Evolutionary conservation across 2,113 vertebrate species (phyloP), one percentile per base, ranked within the genome.

Genomic region (Crotalus horridus): DNA sequence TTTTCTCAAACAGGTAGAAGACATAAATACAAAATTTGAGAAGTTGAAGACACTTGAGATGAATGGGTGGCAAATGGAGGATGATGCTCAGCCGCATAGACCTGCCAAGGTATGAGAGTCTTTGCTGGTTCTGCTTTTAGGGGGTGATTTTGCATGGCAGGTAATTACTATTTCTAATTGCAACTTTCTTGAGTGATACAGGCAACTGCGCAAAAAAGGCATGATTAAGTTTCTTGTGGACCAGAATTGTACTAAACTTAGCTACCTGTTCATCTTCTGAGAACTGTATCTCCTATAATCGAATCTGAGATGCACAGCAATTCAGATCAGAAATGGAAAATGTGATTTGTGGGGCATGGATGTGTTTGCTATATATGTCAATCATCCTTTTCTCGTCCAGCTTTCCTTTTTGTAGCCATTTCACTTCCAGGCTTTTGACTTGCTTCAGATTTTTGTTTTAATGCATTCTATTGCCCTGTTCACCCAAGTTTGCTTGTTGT

Each of bases 1-100:
- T 43, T 85, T 46, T 9, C 93, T 91, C 69, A 43, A 59, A 96
- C 87, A 99, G 99, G 96, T 99, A 0, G 97, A 99, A 96, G 99
- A 99, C 56, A 98, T 99, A 90, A 96, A 97, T 85, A 98, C 98
- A 93, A 99, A 99, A 94, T 99, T 99, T 96, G 97, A 95, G 8
- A 96, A 98, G 53, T 96, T 99, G 69, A 98, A 95, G 93, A 98
- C 98, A 89, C 98, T 98, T 81, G 98, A 99, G 95, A 96, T 97
- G 48, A 97, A 97, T 3, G 95, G 96, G 1, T 99, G 98, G 99
- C 96, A 97, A 93, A 98, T 98, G 87, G 97, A 97, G 88, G 95
- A 95, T n/a, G 90, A 95, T 90, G 92, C 91, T 46, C 96, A 96
- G 33, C 93, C 95, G 11, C 98, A 97, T 93, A 98, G 95, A 96